Evolutionary conservation across 2,797 vertebrate genomes (phyloP).

Genomic region (Hydrocynus forskahlii): DNA sequence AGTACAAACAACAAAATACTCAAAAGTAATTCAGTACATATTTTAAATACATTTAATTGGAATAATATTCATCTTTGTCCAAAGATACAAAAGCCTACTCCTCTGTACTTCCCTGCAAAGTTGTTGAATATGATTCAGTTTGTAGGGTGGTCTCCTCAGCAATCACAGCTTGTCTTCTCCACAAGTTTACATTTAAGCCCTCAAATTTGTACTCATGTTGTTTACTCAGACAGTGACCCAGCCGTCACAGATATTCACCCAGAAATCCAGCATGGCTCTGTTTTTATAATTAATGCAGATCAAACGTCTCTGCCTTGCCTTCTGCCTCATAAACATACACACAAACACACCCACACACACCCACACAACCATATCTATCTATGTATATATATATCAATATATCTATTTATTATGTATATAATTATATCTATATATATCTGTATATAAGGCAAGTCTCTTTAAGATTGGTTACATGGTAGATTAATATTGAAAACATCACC

Average conservation of each 20-base stretch:
- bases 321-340: no score
- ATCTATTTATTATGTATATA: no score
- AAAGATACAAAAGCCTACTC: not conserved
- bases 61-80: no score
- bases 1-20: no score
- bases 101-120: not conserved
- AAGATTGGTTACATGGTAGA: no score
- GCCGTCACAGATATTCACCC: slow-evolving; percentile 10
- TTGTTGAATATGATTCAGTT: not conserved
- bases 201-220: slow-evolving; percentile 35
- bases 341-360: no score
- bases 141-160: slow-evolving; percentile 13
- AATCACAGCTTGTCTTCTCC: slow-evolving; percentile 24
- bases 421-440: no score
- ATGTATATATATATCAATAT: not conserved
- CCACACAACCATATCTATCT: no score
- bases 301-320: slow-evolving; percentile 68
- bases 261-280: slow-evolving; percentile 78
- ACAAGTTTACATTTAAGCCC: slow-evolving; percentile 27
- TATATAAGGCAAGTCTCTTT: no score
- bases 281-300: slow-evolving; percentile 76
- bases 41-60: no score
- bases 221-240: slow-evolving; percentile 30
- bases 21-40: no score
- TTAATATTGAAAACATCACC: no score